phyloP scores from a whole-genome alignment of 2,113 vertebrate species.

The Rhinolophus sinicus region DNA sequence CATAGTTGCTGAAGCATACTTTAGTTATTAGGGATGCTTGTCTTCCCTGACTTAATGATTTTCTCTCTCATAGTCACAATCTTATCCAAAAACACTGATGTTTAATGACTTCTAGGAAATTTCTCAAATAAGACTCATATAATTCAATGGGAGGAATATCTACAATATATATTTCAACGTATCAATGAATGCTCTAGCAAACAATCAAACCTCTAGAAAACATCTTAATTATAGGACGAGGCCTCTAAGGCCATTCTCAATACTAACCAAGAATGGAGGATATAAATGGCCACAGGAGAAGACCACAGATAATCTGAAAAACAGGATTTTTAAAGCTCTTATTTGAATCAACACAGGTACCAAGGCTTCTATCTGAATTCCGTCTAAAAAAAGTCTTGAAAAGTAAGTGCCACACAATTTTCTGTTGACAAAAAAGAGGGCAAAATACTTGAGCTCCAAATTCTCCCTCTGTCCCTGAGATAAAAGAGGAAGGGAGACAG shows the following conservation, averaged over 20 bases:
- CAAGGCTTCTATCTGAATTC: neutral
- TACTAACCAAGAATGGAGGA: neutral
- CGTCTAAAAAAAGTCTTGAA: neutral
- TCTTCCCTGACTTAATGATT: neutral
- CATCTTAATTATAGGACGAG: neutral
- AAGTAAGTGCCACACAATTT: neutral
- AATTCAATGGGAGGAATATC: neutral
- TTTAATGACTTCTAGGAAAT: neutral
- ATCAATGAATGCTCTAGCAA: neutral
- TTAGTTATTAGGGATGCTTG: neutral
- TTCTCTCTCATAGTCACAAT: neutral
- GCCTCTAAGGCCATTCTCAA: neutral
- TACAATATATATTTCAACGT: neutral
- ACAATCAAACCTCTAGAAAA: neutral
- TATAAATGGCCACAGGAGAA: neutral
- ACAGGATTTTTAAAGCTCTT: neutral
- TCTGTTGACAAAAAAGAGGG: neutral
- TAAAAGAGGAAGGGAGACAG: neutral
- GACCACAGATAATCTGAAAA: neutral
- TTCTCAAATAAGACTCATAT: neutral
- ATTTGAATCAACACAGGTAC: neutral
- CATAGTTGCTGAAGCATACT: neutral
- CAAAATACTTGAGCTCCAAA: neutral
- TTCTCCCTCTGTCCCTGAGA: neutral
- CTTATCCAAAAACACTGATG: neutral